A percentile compares a stretch with the other conserved stretches of the same genome.
Conservation (phyloP, 2,888 invertebrate genomes). For the Caenorhabditis wallacei region DNA sequence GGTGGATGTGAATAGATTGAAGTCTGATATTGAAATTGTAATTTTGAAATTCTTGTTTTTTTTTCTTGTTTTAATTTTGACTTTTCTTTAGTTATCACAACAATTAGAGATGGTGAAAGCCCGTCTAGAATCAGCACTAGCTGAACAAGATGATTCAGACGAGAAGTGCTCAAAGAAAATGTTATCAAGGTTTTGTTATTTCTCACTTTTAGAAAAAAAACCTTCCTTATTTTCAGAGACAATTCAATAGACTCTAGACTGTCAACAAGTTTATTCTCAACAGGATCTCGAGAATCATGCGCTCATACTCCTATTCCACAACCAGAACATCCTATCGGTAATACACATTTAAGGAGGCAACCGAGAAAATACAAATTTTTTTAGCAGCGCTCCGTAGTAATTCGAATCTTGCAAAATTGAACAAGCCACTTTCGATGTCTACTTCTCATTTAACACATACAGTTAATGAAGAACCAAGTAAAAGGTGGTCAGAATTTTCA, state of each 20-base stretch:
- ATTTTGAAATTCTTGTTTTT: constrained; percentile 2
- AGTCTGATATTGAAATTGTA: constrained; percentile 70
- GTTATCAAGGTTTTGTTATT: constrained; percentile 43
- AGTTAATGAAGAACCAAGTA: neutral
- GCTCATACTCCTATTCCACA: constrained; percentile 64
- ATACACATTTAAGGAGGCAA: neutral
- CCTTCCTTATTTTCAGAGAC: constrained; percentile 35
- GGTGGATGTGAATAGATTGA: constrained; percentile 65
- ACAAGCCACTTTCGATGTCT: constrained; percentile 54
- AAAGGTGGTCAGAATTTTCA: constrained; percentile 5
- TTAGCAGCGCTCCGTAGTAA: constrained; percentile 18
- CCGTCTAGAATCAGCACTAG: constrained; percentile 60
- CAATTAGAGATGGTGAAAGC: constrained; percentile 69
- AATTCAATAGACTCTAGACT: constrained; percentile 68
- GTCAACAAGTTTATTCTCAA: constrained; percentile 68
- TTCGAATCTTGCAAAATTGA: constrained; percentile 15
- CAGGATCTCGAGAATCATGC: constrained; percentile 51
- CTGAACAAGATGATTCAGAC: constrained; percentile 41
- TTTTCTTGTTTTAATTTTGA: neutral
- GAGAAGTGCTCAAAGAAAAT: constrained; percentile 32
- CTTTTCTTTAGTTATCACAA: constrained; percentile 63
- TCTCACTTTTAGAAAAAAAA: neutral
- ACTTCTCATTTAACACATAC: constrained; percentile 45
- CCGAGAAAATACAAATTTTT: neutral
- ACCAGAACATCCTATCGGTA: constrained; percentile 51